A percentile compares a stretch with the other conserved stretches of the same genome.
Conservation (phyloP, 2,888 invertebrate genomes). For the Sepioteuthis lessoniana region DNA sequence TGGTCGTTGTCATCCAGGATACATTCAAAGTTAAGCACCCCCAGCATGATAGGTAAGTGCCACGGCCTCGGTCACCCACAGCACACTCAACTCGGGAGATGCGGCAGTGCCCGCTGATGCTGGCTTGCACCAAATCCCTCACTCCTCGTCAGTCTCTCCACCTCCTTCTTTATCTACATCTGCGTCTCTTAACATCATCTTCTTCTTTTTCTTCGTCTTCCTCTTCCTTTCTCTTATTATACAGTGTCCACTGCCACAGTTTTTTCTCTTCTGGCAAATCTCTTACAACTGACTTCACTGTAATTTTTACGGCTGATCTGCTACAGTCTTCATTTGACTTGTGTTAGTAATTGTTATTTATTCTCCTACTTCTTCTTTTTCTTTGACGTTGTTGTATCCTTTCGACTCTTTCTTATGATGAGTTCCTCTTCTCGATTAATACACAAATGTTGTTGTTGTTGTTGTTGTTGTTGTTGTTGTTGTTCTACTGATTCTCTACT, state of each 20-base stretch:
- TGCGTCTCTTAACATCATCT: background rate
- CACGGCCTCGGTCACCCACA: background rate
- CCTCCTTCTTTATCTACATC: background rate
- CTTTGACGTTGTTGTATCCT: background rate
- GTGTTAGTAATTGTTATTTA: background rate
- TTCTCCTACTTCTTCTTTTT: background rate
- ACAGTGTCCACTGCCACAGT: background rate
- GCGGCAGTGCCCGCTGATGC: conserved; percentile 3
- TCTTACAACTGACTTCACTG: background rate
- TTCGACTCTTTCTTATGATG: background rate
- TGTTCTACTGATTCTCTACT: background rate
- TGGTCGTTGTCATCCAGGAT: conserved; percentile 65
- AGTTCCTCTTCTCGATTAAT: background rate
- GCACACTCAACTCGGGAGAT: background rate
- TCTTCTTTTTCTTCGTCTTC: background rate
- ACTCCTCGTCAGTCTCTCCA: background rate
- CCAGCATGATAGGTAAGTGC: conserved; percentile 36
- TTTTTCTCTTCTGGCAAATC: background rate
- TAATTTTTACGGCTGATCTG: background rate
- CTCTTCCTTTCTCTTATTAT: background rate
- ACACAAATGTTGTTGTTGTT: too few species aligned
- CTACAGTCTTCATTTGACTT: background rate
- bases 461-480: too few species aligned
- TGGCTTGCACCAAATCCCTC: conserved; percentile 33
- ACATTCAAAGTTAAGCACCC: conserved; percentile 44